Base-by-base conservation (phyloP, 2,888 invertebrate species). In the Vesta saturnalis region DNA sequence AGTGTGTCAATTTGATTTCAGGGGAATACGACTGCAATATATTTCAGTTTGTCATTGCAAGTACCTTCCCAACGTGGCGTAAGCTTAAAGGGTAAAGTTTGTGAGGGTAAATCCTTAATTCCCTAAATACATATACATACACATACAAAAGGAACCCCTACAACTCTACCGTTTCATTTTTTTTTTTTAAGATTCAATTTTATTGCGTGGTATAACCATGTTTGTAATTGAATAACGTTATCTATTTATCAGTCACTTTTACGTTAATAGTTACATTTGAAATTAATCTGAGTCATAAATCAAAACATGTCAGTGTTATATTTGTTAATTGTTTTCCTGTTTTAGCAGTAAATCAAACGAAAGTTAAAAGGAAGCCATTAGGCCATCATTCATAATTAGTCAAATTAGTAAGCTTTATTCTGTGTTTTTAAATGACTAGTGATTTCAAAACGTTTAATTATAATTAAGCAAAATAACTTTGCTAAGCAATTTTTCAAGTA, bases 21-120 rank as follows among this genome's bases (percentile, higher is more conserved):
- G 46, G 59, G 71, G 69, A 69, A 73, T 67, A 60, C 71, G 72
- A 63, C 72, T 71, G 62, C 67, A 74, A 68, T 73, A 64, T 69
- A 66, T 69, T 72, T 70, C 69, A 69, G 74, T 67, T 76, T 74
- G 73, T 74, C 76, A 74, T 76, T 76, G 77, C 76, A 74, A 76
- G 74, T 62, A 74, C 73, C 71, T 74, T 67, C 73, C 71, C 72
- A 70, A 71, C 70, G 72, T 72, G 72, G 73, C 39, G 39, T 39
- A 62, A 74, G 70, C 73, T 74, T 71, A 71, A 72, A 72, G 76
- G 74, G 77, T 74, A 69, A 70, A 75, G 72, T 73, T 74, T 72
- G 71, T 67, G 64, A 72, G 74, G 71, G 55, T 49, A 49, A 18
- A 49, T 49, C 47, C 18, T 49, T 49, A 49, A 49, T 49, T 15